Evolutionary conservation across 2,113 vertebrate species (phyloP), one percentile per base, ranked within the genome.

Genomic region (Brachypteracias leptosomus): DNA sequence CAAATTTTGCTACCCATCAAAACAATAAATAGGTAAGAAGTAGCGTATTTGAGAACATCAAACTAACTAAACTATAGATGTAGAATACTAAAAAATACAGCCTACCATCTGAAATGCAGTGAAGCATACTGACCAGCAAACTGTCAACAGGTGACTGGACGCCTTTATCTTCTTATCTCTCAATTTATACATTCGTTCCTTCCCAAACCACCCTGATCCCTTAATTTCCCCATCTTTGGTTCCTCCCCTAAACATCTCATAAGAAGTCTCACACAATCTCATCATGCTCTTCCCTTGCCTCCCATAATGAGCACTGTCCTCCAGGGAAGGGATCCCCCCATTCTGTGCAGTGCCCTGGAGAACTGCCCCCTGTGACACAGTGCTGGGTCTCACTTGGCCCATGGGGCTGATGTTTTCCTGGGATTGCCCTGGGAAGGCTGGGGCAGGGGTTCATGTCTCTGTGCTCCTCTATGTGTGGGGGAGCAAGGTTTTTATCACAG

Each of bases 291-390:
- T 67, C 22, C 40, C 7, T 55, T 74, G 12, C 12, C 46, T 17
- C 7, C 5, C 17, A 20, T 11, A 40, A 54, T 7, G 9, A 52
- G 18, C 44, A 4, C 26, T 26, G 13, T 24, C 4, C 15, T 9
- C 9, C 51, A 31, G 16, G 16, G 36, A 8, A 74, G 31, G 36
- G 36, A 58, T n/a, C 4, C 3, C 14, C 14, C 31, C 13, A 24
- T 24, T 18, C 44, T 62, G 7, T 13, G n/a, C 8, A 11, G 1
- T 36, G n/a, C 28, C 26, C 33, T 0, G 0, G 9, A 66, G 16
- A 62, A n/a, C 11, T 6, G 10, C 2, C 7, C 17, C 17, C 6
- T 28, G 21, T 24, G 16, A 47, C 8, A 26, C 0, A 1, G 15
- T 26, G 11, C 58, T 55, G 49, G 33, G 36, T 70, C 46, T 62